Evolutionary conservation across 1,140 invertebrate genomes (phyloP), one percentile per base, ranked within the genome.

Genomic region (Daktulosphaira vitifoliae): DNA sequence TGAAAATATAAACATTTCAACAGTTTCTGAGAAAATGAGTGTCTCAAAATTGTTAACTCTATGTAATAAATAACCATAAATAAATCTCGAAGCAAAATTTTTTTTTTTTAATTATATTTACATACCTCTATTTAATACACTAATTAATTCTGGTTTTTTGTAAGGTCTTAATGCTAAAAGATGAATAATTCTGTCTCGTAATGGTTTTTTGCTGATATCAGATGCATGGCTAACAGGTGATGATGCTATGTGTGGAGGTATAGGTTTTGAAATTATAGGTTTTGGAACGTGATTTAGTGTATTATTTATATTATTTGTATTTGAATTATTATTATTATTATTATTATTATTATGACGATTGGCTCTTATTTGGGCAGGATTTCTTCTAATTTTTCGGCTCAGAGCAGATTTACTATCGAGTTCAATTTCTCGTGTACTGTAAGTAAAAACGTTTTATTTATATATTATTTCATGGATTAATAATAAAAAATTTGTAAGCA

Each of bases 391-490:
- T 74, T 88, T 88, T 65, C 86, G 79, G 48, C 90, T 88, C 71
- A 92, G 89, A 76, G 90, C 86, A 69, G 86, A 86, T 72, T 50
- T 66, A 15, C 88, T 87, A 76, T 89, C 90, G 67, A 87, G 81
- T 79, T 94, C 92, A 71, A 95, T 93, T 72, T 91, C 90, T 73
- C 90, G 85, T 70, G 91, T 90, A 77, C 89, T 91, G 78, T 26
- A 81, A 81, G 44, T 26, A 68, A 66, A 69, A 68, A 69, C 69
- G 29, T 15, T 6, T 22, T n/a, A 33, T 33, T 33, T n/a, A n/a
- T n/a, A n/a, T n/a, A n/a, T n/a, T n/a, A n/a, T n/a, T n/a, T n/a
- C n/a, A n/a, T n/a, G n/a, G n/a, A n/a, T n/a, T n/a, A n/a, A n/a
- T n/a, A n/a, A n/a, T n/a, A n/a, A n/a, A n/a, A 33, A 33, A 33